A percentile compares a stretch with the other conserved stretches of the same genome.
These are phyloP conservation scores for Ferrisia virgata DNA, from an alignment of 2,888 invertebrate species.

Conservation along the genomic window DNA sequence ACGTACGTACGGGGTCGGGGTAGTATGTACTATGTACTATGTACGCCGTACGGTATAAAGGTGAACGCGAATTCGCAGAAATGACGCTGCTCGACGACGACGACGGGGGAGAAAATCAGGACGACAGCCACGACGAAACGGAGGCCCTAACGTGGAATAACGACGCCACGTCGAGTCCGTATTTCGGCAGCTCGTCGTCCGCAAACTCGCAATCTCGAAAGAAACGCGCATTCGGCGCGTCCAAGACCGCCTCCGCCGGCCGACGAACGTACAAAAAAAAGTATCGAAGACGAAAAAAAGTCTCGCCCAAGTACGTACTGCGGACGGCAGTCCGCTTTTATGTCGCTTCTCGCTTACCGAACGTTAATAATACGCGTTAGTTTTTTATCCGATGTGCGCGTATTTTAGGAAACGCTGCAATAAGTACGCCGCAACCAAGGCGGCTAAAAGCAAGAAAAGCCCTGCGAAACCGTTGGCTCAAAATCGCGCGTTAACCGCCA, in stretches of 20 bases:
- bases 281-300: background rate
- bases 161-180: background rate
- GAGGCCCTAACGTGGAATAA: background rate
- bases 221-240: too few relatives aligned
- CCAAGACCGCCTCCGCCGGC: background rate
- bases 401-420: background rate
- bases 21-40: too few relatives aligned
- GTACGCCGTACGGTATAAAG: too few relatives aligned
- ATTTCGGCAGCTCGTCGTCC: background rate
- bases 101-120: background rate
- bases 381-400: background rate
- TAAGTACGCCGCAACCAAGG: background rate
- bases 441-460: background rate
- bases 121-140: background rate
- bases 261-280: background rate
- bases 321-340: too few relatives aligned
- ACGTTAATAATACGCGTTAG: background rate
- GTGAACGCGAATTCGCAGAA: too few relatives aligned
- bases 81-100: too few relatives aligned
- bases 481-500: background rate
- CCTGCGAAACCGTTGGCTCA: background rate
- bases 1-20: too few relatives aligned
- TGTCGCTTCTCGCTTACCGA: background rate
- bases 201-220: background rate
- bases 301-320: background rate